phyloP scores from a whole-genome alignment of 1,140 invertebrate species.

The Trichonephila clavata region DNA sequence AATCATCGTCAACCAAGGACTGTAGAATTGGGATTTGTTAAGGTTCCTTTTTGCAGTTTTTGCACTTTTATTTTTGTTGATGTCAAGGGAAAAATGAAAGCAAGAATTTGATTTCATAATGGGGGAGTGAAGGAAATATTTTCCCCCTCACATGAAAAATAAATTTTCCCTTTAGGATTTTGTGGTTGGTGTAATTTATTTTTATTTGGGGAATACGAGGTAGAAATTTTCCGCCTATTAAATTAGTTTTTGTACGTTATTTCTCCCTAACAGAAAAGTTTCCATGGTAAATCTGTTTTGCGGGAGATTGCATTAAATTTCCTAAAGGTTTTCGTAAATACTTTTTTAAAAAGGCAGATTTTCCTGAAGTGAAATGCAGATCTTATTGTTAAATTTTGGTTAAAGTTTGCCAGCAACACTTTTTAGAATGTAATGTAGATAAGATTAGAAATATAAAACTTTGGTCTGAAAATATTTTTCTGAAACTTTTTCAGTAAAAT shows the following conservation, averaged over 20 bases:
- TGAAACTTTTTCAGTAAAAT: no score
- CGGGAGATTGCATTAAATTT: no score
- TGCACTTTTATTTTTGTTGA: not conserved
- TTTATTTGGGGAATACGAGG: not conserved
- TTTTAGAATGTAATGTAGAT: no score
- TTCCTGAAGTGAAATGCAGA: no score
- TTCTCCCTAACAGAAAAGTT: no score
- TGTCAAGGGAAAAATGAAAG: slow-evolving; percentile 46
- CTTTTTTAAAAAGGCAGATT: no score
- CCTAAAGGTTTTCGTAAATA: no score
- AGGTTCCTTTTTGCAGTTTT: slow-evolving; percentile 35
- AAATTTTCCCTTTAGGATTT: not conserved
- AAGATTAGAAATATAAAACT: no score
- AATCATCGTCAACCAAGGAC: slow-evolving; percentile 58
- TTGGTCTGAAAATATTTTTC: no score
- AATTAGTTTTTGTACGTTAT: not conserved
- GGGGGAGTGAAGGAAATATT: not conserved
- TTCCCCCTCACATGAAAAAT: not conserved
- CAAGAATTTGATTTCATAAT: slow-evolving; percentile 18
- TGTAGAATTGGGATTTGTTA: slow-evolving; percentile 35
- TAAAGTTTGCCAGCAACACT: no score
- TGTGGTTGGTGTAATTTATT: not conserved
- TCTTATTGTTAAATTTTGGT: no score
- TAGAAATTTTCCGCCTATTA: not conserved
- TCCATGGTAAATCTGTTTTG: no score